A percentile compares a stretch with the other conserved stretches of the same genome.
Conservation (phyloP, 2,888 invertebrate species). For the Drosophila subsilvestris region DNA sequence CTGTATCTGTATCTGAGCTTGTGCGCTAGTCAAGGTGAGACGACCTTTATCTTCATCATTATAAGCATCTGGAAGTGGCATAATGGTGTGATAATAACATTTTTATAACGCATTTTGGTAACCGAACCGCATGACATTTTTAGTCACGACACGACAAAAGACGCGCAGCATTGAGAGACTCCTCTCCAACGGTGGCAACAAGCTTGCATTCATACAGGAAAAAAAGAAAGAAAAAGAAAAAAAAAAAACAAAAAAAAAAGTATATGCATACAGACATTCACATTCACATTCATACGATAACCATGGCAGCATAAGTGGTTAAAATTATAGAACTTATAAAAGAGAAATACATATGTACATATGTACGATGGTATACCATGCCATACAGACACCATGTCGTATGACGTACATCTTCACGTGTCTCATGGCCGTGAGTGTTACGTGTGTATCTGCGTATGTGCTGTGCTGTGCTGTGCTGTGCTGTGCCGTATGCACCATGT, state of each 20-base stretch:
- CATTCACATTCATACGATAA: neutral
- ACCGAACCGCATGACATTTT: conserved; percentile 56
- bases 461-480: neutral
- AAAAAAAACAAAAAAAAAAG: too few species aligned
- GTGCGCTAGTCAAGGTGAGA: conserved; percentile 10
- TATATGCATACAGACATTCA: conserved; percentile 1
- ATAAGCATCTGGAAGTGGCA: conserved; percentile 74
- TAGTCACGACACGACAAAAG: conserved; percentile 30
- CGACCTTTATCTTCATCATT: conserved; percentile 66
- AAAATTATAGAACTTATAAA: conserved; percentile 35
- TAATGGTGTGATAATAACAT: conserved; percentile 73
- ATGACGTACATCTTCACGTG: neutral
- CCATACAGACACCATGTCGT: neutral
- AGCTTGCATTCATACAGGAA: neutral
- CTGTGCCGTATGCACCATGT: conserved; percentile 35
- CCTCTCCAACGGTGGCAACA: neutral
- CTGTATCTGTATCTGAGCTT: too few species aligned
- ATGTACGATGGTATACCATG: conserved; percentile 2
- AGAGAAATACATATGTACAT: neutral
- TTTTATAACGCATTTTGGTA: conserved; percentile 74
- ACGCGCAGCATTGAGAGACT: conserved; percentile 6
- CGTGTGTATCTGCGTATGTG: neutral
- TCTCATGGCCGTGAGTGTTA: conserved; percentile 7
- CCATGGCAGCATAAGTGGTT: conserved; percentile 35
- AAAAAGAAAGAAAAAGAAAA: too few species aligned